These are phyloP conservation scores for Rotaria macrura DNA, from an alignment of 2,888 invertebrate species.

Conservation along the genomic window DNA sequence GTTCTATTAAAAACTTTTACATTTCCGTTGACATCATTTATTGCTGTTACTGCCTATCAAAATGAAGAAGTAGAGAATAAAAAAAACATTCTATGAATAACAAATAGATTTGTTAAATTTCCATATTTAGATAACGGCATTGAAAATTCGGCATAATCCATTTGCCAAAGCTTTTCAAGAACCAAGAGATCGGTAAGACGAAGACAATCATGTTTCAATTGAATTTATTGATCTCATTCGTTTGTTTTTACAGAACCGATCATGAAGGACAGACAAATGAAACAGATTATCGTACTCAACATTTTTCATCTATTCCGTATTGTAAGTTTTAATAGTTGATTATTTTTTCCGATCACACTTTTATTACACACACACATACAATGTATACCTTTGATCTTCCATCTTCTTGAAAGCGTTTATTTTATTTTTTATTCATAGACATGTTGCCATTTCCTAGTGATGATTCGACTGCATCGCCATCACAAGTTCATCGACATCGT, in stretches of 20 bases:
- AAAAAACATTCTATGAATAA: too few species aligned
- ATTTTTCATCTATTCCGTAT: neutral
- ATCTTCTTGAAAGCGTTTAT: neutral
- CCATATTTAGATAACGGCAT: constrained; percentile 57
- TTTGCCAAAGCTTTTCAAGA: constrained; percentile 82
- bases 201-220: too few species aligned
- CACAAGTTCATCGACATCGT: neutral
- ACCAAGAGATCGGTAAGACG: neutral
- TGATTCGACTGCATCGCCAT: neutral
- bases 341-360: neutral
- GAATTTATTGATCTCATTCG: too few species aligned
- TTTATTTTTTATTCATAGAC: neutral
- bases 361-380: neutral
- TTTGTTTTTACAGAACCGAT: neutral
- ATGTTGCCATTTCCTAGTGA: neutral
- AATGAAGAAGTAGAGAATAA: constrained; percentile 71
- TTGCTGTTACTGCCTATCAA: constrained; percentile 95
- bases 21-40: constrained; percentile 89
- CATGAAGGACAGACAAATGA: neutral
- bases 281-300: neutral
- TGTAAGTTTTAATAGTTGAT: neutral
- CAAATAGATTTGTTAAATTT: neutral
- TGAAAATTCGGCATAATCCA: constrained; percentile 93
- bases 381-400: neutral
- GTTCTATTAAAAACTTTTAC: constrained; percentile 66